Conservation (phyloP, 2,888 invertebrate species). For the Hypsopygia costalis region DNA sequence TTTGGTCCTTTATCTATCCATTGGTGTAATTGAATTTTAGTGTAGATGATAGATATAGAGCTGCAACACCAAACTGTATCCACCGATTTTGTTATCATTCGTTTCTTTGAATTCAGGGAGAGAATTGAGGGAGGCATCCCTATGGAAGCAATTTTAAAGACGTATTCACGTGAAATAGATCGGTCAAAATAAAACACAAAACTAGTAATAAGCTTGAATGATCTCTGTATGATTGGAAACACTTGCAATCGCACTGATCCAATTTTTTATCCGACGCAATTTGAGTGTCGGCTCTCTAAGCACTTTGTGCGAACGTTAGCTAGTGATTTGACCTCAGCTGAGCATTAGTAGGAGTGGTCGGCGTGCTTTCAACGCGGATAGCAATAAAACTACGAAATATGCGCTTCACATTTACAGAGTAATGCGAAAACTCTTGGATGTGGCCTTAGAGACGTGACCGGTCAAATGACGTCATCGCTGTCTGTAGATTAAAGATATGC, state of each 20-base stretch:
- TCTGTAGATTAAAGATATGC: background rate
- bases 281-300: slow-evolving; percentile 58
- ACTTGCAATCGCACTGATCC: slow-evolving; percentile 47
- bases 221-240: slow-evolving; percentile 41
- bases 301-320: slow-evolving; percentile 39
- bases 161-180: too few relatives aligned
- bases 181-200: slow-evolving; percentile 16
- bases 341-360: slow-evolving; percentile 60
- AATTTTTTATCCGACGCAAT: slow-evolving; percentile 59
- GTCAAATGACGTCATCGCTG: slow-evolving; percentile 13
- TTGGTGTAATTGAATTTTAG: too few relatives aligned
- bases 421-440: slow-evolving; percentile 45
- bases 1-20: too few relatives aligned
- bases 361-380: slow-evolving; percentile 57
- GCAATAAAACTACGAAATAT: slow-evolving; percentile 60
- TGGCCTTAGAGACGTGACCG: slow-evolving; percentile 29
- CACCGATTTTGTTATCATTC: too few relatives aligned
- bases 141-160: too few relatives aligned
- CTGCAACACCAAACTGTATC: too few relatives aligned
- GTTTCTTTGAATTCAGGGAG: too few relatives aligned
- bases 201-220: slow-evolving; percentile 21
- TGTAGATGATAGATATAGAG: too few relatives aligned
- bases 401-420: slow-evolving; percentile 51
- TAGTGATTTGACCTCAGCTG: slow-evolving; percentile 68
- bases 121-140: too few relatives aligned